Evolutionary conservation across 2,888 invertebrate genomes (phyloP).

Genomic region (Gisinianus flammeolus): DNA sequence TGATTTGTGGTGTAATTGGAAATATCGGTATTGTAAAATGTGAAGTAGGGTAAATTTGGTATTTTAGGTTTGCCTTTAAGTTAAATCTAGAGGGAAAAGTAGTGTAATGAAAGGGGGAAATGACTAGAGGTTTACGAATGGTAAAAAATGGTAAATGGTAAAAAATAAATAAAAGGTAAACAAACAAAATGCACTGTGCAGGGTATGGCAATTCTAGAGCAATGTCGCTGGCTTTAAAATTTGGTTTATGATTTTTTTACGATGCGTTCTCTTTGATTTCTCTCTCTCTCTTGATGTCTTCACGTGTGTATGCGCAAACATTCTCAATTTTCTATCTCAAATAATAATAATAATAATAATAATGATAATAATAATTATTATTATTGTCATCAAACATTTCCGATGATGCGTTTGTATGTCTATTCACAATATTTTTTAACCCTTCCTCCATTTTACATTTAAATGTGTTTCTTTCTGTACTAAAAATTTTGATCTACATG

Average conservation of each 20-base stretch:
- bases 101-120: no score
- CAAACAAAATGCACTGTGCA: constrained; percentile 29
- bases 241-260: background rate
- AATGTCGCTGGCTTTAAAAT: constrained; percentile 46
- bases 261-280: background rate
- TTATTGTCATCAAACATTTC: no score
- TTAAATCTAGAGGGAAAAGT: background rate
- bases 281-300: background rate
- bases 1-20: no score
- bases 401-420: no score
- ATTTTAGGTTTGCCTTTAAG: background rate
- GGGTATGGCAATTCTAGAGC: constrained; percentile 51
- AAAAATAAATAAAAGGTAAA: constrained; percentile 14
- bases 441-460: no score
- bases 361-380: no score
- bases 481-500: no score
- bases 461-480: no score
- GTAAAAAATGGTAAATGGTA: constrained; percentile 9
- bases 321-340: background rate
- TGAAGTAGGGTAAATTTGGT: background rate
- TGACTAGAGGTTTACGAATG: no score
- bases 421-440: no score
- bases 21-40: no score
- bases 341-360: background rate
- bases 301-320: no score